Conservation (phyloP, 1,140 invertebrate species). For the Sinella curviseta region DNA sequence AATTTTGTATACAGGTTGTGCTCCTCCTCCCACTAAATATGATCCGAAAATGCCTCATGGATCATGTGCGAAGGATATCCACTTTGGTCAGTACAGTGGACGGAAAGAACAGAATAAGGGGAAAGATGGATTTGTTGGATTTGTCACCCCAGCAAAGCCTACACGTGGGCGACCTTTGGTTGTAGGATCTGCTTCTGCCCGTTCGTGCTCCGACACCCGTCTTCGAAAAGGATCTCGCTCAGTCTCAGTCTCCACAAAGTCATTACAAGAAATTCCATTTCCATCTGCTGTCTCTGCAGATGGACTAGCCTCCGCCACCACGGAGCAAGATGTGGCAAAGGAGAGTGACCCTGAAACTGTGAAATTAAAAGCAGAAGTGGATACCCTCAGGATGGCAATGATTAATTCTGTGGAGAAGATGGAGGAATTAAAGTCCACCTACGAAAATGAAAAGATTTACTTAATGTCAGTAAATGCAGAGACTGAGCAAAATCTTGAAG, state of each 20-base stretch:
- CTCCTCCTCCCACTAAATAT: slow-evolving; percentile 4
- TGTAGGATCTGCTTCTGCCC: not conserved
- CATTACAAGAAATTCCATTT: not conserved
- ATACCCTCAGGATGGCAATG: too few species aligned
- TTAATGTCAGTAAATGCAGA: too few species aligned
- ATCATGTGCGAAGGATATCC: not conserved
- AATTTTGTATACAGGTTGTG: not conserved
- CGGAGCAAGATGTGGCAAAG: not conserved
- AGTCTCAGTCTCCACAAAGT: not conserved
- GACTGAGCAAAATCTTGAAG: too few species aligned
- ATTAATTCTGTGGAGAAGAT: too few species aligned
- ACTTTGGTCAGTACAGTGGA: not conserved
- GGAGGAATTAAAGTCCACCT: too few species aligned
- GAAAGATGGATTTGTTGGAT: not conserved
- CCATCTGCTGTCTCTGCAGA: not conserved
- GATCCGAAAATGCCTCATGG: not conserved
- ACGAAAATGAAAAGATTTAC: too few species aligned
- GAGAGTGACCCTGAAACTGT: not conserved
- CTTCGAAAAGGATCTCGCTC: not conserved
- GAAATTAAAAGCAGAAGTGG: not conserved
- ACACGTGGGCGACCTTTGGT: not conserved
- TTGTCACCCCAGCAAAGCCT: not conserved
- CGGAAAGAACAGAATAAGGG: not conserved
- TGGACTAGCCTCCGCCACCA: too few species aligned
- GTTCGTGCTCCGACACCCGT: not conserved